Conservation (phyloP, 2,888 invertebrate genomes). For the Netelia inedita region DNA sequence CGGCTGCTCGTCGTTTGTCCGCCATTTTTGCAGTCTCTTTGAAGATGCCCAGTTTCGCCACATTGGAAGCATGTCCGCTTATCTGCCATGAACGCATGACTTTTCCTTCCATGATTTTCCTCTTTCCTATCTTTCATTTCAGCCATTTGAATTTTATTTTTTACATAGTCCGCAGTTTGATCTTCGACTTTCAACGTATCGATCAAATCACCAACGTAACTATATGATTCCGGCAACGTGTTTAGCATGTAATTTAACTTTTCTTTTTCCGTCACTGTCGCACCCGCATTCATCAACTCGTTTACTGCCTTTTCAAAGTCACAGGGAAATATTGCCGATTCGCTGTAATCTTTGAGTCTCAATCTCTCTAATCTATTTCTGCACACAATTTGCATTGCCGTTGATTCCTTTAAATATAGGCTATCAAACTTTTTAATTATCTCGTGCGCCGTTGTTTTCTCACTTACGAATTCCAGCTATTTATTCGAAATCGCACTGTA, state of each 20-base stretch:
- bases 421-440: slow-evolving; percentile 72
- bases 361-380: slow-evolving; percentile 72
- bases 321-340: slow-evolving; percentile 67
- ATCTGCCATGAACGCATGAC: slow-evolving; percentile 17
- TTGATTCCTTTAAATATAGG: slow-evolving; percentile 65
- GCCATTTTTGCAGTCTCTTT: slow-evolving; percentile 21
- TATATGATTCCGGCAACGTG: slow-evolving; percentile 70
- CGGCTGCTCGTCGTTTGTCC: slow-evolving; percentile 17
- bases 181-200: slow-evolving; percentile 73
- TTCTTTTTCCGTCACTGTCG: slow-evolving; percentile 72
- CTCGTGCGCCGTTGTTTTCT: slow-evolving; percentile 30
- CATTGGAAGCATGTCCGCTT: slow-evolving; percentile 22
- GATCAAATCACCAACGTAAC: slow-evolving; percentile 73
- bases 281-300: slow-evolving; percentile 73
- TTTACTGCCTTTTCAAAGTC: slow-evolving; percentile 74
- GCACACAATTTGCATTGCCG: slow-evolving; percentile 72
- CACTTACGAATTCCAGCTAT: slow-evolving; percentile 36
- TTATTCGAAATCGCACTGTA: slow-evolving; percentile 38
- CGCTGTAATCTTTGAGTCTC: slow-evolving; percentile 67
- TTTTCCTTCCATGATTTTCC: slow-evolving; percentile 48
- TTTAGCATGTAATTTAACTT: slow-evolving; percentile 75
- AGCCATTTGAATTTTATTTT: slow-evolving; percentile 73
- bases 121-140: slow-evolving; percentile 50
- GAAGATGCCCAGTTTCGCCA: slow-evolving; percentile 20
- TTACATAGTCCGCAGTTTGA: slow-evolving; percentile 74